phyloP scores from a whole-genome alignment of 2,113 vertebrate genomes.

The Ranitomeya imitator region DNA sequence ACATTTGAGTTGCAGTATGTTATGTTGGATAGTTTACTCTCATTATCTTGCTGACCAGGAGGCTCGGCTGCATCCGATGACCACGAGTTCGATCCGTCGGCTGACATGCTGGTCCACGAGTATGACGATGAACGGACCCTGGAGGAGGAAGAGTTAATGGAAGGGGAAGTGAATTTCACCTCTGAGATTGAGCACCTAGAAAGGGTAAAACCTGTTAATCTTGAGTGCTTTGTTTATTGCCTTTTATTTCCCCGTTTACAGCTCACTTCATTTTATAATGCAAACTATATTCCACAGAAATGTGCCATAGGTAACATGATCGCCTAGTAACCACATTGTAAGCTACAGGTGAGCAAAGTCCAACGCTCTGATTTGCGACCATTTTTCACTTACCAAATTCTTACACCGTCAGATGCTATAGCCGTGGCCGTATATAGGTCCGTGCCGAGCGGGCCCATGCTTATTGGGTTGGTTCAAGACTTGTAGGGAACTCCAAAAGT shows the following conservation, averaged over 20 bases:
- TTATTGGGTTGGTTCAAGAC: too few relatives aligned
- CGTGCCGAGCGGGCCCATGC: too few relatives aligned
- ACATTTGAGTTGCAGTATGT: too few relatives aligned
- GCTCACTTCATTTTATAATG: not conserved
- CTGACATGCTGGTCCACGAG: conserved; percentile 98
- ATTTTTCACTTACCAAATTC: not conserved
- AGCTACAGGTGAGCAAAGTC: conserved; percentile 13
- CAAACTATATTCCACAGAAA: not conserved
- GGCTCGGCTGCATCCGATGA: conserved; percentile 89
- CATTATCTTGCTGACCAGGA: conserved; percentile 68
- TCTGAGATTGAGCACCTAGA: conserved; percentile 95
- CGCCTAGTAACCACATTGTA: not conserved
- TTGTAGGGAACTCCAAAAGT: too few relatives aligned
- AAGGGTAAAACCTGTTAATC: conserved; percentile 71
- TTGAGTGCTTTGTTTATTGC: conserved; percentile 1
- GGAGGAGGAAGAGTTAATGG: conserved; percentile 96
- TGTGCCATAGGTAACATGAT: not conserved
- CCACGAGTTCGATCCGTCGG: conserved; percentile 95
- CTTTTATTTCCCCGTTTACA: conserved; percentile 17
- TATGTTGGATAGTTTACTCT: too few relatives aligned
- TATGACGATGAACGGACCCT: conserved; percentile 96
- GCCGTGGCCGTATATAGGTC: too few relatives aligned
- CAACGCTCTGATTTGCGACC: not conserved
- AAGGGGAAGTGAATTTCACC: conserved; percentile 89
- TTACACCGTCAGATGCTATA: too few relatives aligned